Conservation (phyloP, 2,797 vertebrate species). For the Chromobotia macracanthus region DNA sequence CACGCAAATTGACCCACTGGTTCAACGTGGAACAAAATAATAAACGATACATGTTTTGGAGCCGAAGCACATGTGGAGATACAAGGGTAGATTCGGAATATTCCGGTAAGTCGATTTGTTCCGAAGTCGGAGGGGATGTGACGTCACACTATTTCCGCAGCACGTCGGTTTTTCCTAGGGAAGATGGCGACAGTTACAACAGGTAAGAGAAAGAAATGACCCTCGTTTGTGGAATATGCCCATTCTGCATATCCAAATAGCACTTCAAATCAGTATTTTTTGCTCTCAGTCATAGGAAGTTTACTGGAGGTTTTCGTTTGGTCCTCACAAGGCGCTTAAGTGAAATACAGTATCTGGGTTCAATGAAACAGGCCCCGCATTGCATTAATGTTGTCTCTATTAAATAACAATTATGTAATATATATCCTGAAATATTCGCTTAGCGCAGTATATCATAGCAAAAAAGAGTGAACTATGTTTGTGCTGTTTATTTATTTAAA, state of each 20-base stretch:
- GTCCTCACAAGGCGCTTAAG: not conserved
- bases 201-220: slow-evolving; percentile 74
- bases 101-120: slow-evolving; percentile 38
- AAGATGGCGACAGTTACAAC: slow-evolving; percentile 84
- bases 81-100: slow-evolving; percentile 15
- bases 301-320: not conserved
- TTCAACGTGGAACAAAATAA: not conserved
- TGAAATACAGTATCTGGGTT: not conserved
- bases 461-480: not conserved
- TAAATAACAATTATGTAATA: not conserved
- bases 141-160: slow-evolving; percentile 59
- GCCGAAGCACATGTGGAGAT: not conserved
- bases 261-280: not conserved
- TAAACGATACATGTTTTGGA: not conserved
- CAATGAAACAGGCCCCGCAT: slow-evolving; percentile 12
- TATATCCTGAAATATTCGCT: not conserved
- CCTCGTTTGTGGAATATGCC: slow-evolving; percentile 5
- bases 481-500: not conserved
- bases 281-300: not conserved
- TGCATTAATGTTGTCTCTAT: slow-evolving; percentile 13
- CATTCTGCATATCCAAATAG: not conserved
- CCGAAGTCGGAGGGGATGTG: slow-evolving; percentile 62
- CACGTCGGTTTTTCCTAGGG: slow-evolving; percentile 49
- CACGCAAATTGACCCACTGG: not conserved
- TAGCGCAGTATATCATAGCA: too few relatives aligned